A percentile compares a stretch with the other conserved stretches of the same genome.
Evolutionary conservation across 2,797 vertebrate species (phyloP).

Genomic region (Takifugu rubripes): DNA sequence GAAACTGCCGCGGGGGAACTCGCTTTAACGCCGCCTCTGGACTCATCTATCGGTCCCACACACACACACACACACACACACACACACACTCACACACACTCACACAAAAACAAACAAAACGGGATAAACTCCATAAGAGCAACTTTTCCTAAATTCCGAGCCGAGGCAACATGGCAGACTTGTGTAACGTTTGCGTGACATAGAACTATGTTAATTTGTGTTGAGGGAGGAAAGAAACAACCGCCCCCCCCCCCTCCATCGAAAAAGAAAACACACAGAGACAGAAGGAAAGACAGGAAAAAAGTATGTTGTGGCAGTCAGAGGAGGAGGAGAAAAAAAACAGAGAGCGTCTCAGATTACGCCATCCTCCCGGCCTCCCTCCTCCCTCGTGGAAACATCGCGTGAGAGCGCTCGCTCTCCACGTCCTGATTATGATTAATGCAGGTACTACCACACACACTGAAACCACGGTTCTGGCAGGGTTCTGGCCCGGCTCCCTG

Average conservation of each 20-base stretch:
- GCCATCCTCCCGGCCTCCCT: conserved; percentile 54
- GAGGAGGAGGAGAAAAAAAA: conserved; percentile 47
- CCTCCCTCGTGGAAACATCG: conserved; percentile 73
- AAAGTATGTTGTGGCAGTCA: conserved; percentile 71
- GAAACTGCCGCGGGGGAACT: conserved; percentile 3
- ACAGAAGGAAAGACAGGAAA: conserved; percentile 62
- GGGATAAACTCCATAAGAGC: conserved; percentile 33
- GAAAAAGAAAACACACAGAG: conserved; percentile 51
- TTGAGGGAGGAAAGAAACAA: conserved; percentile 57
- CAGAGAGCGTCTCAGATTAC: conserved; percentile 74
- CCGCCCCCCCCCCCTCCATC: conserved; percentile 22
- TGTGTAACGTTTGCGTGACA: conserved; percentile 77
- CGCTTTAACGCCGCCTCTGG: conserved; percentile 12
- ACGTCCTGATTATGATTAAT: conserved; percentile 79
- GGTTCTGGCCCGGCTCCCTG: conserved; percentile 45
- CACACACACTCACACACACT: conserved; percentile 3
- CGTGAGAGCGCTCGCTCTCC: conserved; percentile 74
- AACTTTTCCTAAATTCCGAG: conserved; percentile 39
- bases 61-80: too few species aligned
- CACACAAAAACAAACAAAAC: conserved; percentile 7
- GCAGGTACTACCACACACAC: conserved; percentile 70
- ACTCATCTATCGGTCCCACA: conserved; percentile 1
- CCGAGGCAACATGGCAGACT: conserved; percentile 51
- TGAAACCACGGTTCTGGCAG: conserved; percentile 54
- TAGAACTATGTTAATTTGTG: conserved; percentile 77